Conservation (phyloP, 2,113 vertebrate genomes). For the western clawed frog (Xenopus tropicalis) region DNA sequence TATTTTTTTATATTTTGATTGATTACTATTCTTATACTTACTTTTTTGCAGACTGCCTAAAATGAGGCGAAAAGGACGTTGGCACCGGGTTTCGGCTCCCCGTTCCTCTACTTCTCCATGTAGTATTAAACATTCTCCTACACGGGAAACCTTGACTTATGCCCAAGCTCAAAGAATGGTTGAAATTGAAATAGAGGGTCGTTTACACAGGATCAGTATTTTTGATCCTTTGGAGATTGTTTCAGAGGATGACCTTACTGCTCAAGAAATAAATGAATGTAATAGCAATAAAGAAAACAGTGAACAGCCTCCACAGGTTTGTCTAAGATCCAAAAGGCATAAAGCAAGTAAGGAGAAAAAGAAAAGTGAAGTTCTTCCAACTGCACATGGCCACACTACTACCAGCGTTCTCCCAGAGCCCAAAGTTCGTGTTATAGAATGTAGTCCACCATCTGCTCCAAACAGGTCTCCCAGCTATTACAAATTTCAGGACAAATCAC, state of each 20-base stretch:
- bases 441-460: constrained; percentile 88
- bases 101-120: constrained; percentile 85
- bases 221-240: constrained; percentile 89
- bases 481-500: constrained; percentile 84
- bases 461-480: constrained; percentile 77
- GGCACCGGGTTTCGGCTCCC: constrained; percentile 77
- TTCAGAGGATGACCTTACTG: constrained; percentile 84
- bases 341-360: constrained; percentile 83
- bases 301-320: constrained; percentile 77
- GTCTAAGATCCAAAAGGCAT: constrained; percentile 76
- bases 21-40: not conserved
- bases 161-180: constrained; percentile 97
- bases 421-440: constrained; percentile 87
- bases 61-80: constrained; percentile 96
- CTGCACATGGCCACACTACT: constrained; percentile 60
- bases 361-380: constrained; percentile 75
- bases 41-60: constrained; percentile 60
- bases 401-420: constrained; percentile 76
- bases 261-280: constrained; percentile 92
- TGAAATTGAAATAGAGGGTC: constrained; percentile 92
- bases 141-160: constrained; percentile 89
- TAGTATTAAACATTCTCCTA: constrained; percentile 85
- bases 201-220: constrained; percentile 88
- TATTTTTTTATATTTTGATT: too few relatives aligned
- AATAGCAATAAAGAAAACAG: constrained; percentile 97